A percentile compares a stretch with the other conserved stretches of the same genome.
Conservation (phyloP, 2,797 vertebrate genomes). For the Neoniphon sammara region DNA sequence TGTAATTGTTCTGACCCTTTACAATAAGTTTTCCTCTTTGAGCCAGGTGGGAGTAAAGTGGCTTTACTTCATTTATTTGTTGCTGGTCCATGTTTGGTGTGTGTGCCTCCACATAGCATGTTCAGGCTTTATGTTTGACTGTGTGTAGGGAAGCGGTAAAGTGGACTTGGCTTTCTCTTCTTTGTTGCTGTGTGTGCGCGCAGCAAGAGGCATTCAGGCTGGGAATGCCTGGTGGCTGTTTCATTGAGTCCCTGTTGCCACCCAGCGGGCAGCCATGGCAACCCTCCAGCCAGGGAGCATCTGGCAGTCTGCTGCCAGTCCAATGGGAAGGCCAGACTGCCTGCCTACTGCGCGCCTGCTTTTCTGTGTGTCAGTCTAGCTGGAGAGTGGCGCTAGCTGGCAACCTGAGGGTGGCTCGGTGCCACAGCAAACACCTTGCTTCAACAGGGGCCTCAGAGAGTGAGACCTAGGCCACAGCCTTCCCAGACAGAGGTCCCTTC, state of each 20-base stretch:
- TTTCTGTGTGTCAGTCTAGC: not conserved
- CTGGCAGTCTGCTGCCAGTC: constrained; percentile 36
- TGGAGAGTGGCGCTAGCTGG: constrained; percentile 7
- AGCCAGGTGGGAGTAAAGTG: constrained; percentile 1
- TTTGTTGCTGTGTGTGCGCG: not conserved
- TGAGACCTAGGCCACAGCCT: constrained; percentile 6
- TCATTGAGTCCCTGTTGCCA: constrained; percentile 47
- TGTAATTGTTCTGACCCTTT: not conserved
- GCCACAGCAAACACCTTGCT: constrained; percentile 50
- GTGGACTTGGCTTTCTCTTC: not conserved
- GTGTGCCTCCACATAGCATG: not conserved
- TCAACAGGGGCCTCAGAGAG: constrained; percentile 18
- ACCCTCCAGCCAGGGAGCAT: constrained; percentile 37
- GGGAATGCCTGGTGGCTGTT: constrained; percentile 31
- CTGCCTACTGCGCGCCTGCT: constrained; percentile 30
- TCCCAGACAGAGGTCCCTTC: not conserved
- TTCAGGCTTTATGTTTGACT: constrained; percentile 20
- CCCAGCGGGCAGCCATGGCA: constrained; percentile 61
- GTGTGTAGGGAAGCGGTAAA: constrained; percentile 17
- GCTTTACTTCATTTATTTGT: constrained; percentile 29
- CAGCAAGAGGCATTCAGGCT: not conserved
- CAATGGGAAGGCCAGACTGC: constrained; percentile 32
- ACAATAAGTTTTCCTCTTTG: not conserved
- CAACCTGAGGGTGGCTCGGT: constrained; percentile 42
- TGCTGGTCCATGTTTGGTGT: constrained; percentile 13